Conservation (phyloP, 2,113 vertebrate species). For the Verasper variegatus region DNA sequence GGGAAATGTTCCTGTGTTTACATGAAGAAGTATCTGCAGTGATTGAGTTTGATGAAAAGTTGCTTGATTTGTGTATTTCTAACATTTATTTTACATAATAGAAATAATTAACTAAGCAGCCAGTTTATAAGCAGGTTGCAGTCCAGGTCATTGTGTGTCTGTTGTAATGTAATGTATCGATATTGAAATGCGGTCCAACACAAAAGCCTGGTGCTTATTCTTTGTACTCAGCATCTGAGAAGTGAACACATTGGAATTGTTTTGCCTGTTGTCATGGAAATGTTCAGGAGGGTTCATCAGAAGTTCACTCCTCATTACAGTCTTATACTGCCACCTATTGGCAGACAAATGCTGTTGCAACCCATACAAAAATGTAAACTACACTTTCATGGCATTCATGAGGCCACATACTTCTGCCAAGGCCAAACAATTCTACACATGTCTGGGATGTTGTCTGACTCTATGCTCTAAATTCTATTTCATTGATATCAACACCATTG, state of each 20-base stretch:
- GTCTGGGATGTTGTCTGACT: not conserved
- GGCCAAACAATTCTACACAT: not conserved
- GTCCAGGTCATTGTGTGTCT: not conserved
- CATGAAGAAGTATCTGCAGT: not conserved
- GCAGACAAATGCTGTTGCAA: slow-evolving; percentile 26
- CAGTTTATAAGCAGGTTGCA: not conserved
- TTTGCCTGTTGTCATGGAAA: slow-evolving; percentile 75
- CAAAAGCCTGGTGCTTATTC: slow-evolving; percentile 10
- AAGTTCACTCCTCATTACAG: slow-evolving; percentile 68
- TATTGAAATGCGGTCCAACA: slow-evolving; percentile 15
- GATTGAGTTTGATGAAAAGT: not conserved
- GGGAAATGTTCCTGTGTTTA: not conserved
- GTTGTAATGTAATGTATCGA: not conserved
- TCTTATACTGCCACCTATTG: slow-evolving; percentile 71
- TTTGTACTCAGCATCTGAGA: slow-evolving; percentile 22
- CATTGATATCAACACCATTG: not conserved
- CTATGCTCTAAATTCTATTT: not conserved
- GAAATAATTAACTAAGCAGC: not conserved
- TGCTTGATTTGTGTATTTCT: not conserved
- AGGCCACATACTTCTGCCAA: not conserved
- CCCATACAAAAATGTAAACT: not conserved
- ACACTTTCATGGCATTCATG: not conserved
- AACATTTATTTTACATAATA: not conserved
- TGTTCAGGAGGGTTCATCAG: slow-evolving; percentile 64
- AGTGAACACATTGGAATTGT: slow-evolving; percentile 59